Percentiles rank a stretch among this genome's conserved stretches.
Evolutionary conservation across 2,113 vertebrate species (phyloP).

Genomic region (Sciurus niger): DNA sequence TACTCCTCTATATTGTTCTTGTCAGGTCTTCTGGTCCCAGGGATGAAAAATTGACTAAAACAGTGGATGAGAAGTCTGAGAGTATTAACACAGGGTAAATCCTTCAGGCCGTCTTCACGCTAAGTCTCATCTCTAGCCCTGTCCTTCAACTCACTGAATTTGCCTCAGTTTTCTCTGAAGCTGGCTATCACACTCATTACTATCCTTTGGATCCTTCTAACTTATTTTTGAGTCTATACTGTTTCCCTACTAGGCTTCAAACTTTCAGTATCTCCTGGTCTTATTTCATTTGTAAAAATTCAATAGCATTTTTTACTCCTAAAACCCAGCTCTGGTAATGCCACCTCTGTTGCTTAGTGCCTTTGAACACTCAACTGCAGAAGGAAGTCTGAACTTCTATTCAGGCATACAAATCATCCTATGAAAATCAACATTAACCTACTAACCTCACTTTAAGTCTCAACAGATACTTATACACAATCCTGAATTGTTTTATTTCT

Average conservation of each 20-base stretch:
- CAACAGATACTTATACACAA: not conserved
- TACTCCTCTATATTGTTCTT: too few species aligned
- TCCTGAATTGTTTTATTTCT: not conserved
- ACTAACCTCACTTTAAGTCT: not conserved
- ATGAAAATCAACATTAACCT: not conserved
- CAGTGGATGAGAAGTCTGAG: not conserved
- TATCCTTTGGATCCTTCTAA: not conserved
- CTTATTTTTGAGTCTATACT: not conserved
- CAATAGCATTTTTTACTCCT: not conserved
- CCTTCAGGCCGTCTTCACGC: not conserved
- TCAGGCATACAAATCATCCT: not conserved
- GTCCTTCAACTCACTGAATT: not conserved
- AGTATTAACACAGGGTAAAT: not conserved
- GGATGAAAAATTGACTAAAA: too few species aligned
- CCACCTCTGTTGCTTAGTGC: not conserved
- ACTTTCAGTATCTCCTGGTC: not conserved
- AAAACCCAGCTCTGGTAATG: not conserved
- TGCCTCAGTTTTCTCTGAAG: not conserved
- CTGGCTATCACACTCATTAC: not conserved
- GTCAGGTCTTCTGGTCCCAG: too few species aligned
- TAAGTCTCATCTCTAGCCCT: not conserved
- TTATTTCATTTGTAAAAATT: not conserved
- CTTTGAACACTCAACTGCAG: not conserved
- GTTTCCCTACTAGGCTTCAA: not conserved
- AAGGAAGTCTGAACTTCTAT: not conserved